These are phyloP conservation scores for Liasis olivaceus DNA, from an alignment of 2,797 vertebrate genomes.

Conservation along the genomic window DNA sequence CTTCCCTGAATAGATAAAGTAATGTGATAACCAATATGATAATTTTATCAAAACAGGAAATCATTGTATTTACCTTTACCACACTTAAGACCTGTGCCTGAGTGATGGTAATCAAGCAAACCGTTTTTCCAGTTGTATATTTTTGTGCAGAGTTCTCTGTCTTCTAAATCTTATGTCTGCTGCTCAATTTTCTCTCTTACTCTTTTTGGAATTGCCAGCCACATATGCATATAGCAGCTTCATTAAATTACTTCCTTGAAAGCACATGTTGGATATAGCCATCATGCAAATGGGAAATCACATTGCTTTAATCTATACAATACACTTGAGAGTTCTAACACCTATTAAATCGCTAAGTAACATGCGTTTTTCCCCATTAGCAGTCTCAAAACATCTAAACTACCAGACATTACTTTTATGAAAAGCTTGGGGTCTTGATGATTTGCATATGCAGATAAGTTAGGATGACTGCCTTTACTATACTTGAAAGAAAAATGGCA, in stretches of 20 bases:
- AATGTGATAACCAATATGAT: not conserved
- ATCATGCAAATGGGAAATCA: conserved; percentile 10
- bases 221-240: not conserved
- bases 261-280: not conserved
- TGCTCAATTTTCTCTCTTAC: not conserved
- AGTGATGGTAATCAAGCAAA: not conserved
- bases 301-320: not conserved
- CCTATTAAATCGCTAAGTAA: not conserved
- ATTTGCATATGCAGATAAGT: not conserved
- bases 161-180: conserved; percentile 10
- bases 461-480: fast-evolving
- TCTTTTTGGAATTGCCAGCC: conserved; percentile 3
- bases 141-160: conserved; percentile 4
- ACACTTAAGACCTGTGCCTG: not conserved
- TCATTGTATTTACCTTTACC: conserved; percentile 20
- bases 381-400: not conserved
- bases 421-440: not conserved
- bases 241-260: conserved; percentile 10
- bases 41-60: not conserved
- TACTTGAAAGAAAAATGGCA: not conserved
- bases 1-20: not conserved
- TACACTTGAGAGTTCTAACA: not conserved
- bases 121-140: not conserved
- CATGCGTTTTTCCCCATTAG: not conserved
- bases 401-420: not conserved